phyloP scores from a whole-genome alignment of 2,113 vertebrate species.

The Taurulus bubalis region DNA sequence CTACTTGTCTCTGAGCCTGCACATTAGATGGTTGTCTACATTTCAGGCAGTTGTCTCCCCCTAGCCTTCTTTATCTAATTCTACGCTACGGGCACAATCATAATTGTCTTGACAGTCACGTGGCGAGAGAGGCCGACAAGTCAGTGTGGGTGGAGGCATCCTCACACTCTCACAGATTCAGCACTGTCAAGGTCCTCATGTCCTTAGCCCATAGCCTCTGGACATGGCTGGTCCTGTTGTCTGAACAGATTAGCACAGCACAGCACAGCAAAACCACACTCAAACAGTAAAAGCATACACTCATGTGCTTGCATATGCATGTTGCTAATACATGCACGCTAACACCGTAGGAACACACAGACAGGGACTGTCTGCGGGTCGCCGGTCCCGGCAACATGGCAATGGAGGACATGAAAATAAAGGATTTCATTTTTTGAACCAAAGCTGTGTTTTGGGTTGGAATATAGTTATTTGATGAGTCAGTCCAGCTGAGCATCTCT shows the following conservation, averaged over 20 bases:
- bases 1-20: conserved; percentile 6
- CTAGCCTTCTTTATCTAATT: conserved; percentile 64
- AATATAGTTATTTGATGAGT: conserved; percentile 55
- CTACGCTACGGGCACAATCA: conserved; percentile 35
- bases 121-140: conserved; percentile 46
- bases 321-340: conserved; percentile 12
- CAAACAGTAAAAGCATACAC: conserved; percentile 33
- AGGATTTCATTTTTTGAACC: conserved; percentile 17
- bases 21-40: conserved; percentile 34
- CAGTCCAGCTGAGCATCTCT: conserved; percentile 52
- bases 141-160: conserved; percentile 61
- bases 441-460: conserved; percentile 39
- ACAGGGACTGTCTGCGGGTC: not conserved
- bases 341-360: not conserved
- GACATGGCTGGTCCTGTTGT: conserved; percentile 77
- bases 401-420: not conserved
- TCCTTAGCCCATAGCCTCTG: conserved; percentile 71
- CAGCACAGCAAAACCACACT: conserved; percentile 41
- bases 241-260: conserved; percentile 74
- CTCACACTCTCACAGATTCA: conserved; percentile 54
- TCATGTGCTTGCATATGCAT: conserved; percentile 12
- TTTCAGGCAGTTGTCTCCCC: conserved; percentile 36
- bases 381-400: not conserved
- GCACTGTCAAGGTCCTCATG: conserved; percentile 76
- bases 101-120: conserved; percentile 74